Evolutionary conservation across 2,113 vertebrate genomes (phyloP), one percentile per base, ranked within the genome.

Genomic region (Pardalotus punctatus): DNA sequence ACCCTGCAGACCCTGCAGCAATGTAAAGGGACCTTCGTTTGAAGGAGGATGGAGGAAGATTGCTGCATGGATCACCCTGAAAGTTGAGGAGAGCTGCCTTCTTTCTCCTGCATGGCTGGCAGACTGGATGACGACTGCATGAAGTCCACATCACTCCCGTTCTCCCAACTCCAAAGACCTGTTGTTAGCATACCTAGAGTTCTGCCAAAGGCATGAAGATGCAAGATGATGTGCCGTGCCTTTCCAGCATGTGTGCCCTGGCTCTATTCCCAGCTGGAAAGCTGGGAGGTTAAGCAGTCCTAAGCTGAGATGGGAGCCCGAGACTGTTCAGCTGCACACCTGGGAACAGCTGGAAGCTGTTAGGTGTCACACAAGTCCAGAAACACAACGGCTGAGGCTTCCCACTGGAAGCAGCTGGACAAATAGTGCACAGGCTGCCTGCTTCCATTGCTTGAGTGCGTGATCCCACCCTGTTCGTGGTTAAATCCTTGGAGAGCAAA

Each of bases 391-490:
- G 33, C 70, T 18, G 36, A 53, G 53, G 66, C 38, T 86, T 82
- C 71, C 80, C 20, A 1, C 24, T 0, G 4, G 57, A 47, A 91
- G 28, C 81, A 45, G 42, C 66, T 14, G 62, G 35, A 76, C 31
- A 50, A 45, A 16, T 42, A 33, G 70, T 28, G 58, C 10, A 2
- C 51, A 29, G 38, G 54, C 76, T 57, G 31, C 11, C 27, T 1
- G 1, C 43, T 43, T 20, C 4, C 35, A 2, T 25, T 5, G 1
- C 47, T 21, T 0, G 1, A 4, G 18, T 22, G 20, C 2, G 3
- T 6, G 24, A 81, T 15, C 53, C 43, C 72, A 3, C 14, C 5
- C 48, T 40, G 2, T 11, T 24, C 1, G 2, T 5, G 42, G 19
- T 28, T 8, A 42, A 42, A 33, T 4, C n/a, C 57, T 4, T 2